These are phyloP conservation scores for Lasiurus borealis DNA, from an alignment of 2,113 vertebrate species.

Conservation along the genomic window DNA sequence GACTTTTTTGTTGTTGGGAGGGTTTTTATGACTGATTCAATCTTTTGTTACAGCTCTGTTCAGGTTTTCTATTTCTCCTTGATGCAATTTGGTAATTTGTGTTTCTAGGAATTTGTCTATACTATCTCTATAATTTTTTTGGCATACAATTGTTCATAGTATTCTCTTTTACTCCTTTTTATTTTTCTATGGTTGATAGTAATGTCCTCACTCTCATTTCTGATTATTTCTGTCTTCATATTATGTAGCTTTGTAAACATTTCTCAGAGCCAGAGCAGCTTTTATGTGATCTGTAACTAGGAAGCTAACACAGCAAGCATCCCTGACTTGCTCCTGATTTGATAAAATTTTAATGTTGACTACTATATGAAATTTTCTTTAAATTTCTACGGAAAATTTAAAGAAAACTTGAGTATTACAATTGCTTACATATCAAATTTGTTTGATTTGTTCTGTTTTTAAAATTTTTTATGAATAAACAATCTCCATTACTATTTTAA, in stretches of 20 bases:
- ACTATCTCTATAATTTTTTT: too few species aligned
- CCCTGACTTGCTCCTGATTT: neutral
- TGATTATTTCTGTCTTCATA: neutral
- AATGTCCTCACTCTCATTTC: slow-evolving; percentile 38
- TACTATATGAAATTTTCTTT: slow-evolving; percentile 19
- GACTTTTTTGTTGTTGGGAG: too few species aligned
- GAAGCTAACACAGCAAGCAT: neutral
- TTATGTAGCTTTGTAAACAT: neutral
- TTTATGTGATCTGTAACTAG: neutral
- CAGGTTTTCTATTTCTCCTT: too few species aligned
- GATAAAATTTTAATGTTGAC: neutral
- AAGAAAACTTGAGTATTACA: neutral
- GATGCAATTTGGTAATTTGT: too few species aligned
- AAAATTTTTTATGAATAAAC: neutral
- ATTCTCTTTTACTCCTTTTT: neutral
- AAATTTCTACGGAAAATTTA: neutral
- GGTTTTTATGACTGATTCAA: too few species aligned
- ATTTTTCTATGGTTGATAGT: neutral
- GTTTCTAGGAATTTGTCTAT: too few species aligned
- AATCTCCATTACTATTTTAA: neutral
- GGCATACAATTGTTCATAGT: too few species aligned
- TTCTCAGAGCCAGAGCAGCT: neutral
- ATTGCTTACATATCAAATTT: neutral
- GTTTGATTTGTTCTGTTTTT: neutral
- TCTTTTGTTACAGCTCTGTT: too few species aligned